phyloP scores from a whole-genome alignment of 2,888 invertebrate species.

The Trichogramma dendrolimi region DNA sequence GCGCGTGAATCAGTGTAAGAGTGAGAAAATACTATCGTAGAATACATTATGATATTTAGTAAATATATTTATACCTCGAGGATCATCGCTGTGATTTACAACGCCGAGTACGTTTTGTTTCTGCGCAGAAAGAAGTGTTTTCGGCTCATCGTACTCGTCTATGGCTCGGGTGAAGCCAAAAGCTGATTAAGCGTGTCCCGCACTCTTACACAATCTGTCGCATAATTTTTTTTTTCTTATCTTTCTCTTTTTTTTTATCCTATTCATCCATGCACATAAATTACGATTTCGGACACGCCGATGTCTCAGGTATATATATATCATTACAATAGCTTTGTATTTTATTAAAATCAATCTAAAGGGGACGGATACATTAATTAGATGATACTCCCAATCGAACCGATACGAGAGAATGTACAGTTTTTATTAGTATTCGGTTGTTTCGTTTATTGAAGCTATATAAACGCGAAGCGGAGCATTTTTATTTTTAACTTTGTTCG shows the following conservation, averaged over 20 bases:
- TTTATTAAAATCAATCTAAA: slow-evolving; percentile 45
- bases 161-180: too few relatives aligned
- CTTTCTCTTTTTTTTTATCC: slow-evolving; percentile 4
- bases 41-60: slow-evolving; percentile 3
- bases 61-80: slow-evolving; percentile 26
- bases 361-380: slow-evolving; percentile 48
- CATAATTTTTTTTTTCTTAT: slow-evolving; percentile 29
- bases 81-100: slow-evolving; percentile 29
- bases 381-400: slow-evolving; percentile 40
- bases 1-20: slow-evolving; percentile 12
- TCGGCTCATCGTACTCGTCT: too few relatives aligned
- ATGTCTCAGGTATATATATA: slow-evolving; percentile 6
- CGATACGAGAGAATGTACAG: slow-evolving; percentile 34
- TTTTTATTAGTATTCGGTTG: slow-evolving; percentile 3
- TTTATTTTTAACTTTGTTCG: too few relatives aligned
- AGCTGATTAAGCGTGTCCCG: slow-evolving; percentile 44
- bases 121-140: slow-evolving; percentile 34
- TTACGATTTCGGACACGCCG: slow-evolving; percentile 29
- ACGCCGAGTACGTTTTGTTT: slow-evolving; percentile 34
- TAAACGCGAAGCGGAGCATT: too few relatives aligned
- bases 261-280: background rate
- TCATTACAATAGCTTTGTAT: background rate
- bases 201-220: slow-evolving; percentile 44
- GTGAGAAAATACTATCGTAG: slow-evolving; percentile 28
- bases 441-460: background rate